Percentiles rank a stretch among this genome's conserved stretches.
Evolutionary conservation across 2,113 vertebrate species (phyloP).

Genomic region (Formicarius rufipectus): DNA sequence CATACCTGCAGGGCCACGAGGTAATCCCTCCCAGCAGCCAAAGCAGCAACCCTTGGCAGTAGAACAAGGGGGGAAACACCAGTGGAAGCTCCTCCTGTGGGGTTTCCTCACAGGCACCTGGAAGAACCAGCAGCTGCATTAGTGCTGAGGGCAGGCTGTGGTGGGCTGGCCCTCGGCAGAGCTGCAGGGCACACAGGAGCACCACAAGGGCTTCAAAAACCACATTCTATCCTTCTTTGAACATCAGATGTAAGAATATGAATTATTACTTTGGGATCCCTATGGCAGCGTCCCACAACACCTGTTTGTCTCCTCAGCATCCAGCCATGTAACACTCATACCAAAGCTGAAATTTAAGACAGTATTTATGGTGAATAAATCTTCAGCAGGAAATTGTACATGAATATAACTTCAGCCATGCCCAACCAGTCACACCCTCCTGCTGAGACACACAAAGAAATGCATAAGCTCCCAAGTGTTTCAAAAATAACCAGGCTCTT

Average conservation of each 20-base stretch:
- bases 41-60: background rate
- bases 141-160: background rate
- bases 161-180: background rate
- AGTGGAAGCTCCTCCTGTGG: background rate
- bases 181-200: background rate
- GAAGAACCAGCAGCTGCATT: accelerated
- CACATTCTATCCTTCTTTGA: background rate
- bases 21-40: background rate
- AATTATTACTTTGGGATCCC: background rate
- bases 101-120: background rate
- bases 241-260: background rate
- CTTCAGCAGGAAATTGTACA: accelerated
- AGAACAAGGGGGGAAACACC: accelerated
- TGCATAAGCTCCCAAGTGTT: accelerated
- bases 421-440: background rate
- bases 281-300: accelerated
- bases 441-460: background rate
- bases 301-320: background rate
- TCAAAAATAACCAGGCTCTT: background rate
- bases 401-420: background rate
- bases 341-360: background rate
- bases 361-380: background rate
- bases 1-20: background rate
- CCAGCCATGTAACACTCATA: background rate
- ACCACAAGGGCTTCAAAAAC: background rate